Base-by-base conservation (phyloP, 2,113 vertebrate genomes). In the Morone chrysops region DNA sequence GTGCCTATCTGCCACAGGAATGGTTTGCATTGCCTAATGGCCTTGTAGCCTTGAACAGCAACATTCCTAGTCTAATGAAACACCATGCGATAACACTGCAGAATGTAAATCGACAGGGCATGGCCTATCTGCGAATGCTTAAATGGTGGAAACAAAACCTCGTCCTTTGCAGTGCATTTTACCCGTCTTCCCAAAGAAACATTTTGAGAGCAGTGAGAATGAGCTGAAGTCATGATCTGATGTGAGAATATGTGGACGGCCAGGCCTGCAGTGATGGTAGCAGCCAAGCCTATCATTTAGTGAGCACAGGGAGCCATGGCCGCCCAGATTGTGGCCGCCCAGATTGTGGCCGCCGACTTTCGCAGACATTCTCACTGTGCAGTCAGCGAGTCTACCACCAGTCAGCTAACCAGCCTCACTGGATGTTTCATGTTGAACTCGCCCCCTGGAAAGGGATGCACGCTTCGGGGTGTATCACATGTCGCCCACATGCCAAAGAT, bases 1-100 rank as follows among this genome's bases (percentile, higher is more conserved):
- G 63, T 78, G 83, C 79, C 75, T 87, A 92, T 92, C 90, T 92
- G 77, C 84, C 77, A 70, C 65, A 81, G 57, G 87, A 86, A 92
- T 75, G 81, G 78, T 70, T 70, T 17, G 63, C 48, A 75, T 82
- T 50, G 66, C 70, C 45, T 86, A 81, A 86, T 90, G 87, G 81
- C 74, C 78, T 80, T 63, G 61, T 22, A 84, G 78, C 82, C 60
- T 82, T 31, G 69, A 62, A 22, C 71, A 80, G 41, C 31, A 25
- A 25, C 90, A 89, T 91, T 92, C 89, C 78, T 47, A 0, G 5
- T 78, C 75, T 80, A 87, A 84, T 75, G 78, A 81, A 87, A 83
- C 74, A 66, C 76, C 47, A 14, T 68, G 78, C 1, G 86, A 92
- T 90, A 90, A 87, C 60, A 1, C 53, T 50, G 50, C 75, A 62